Base-by-base conservation (phyloP, 53 echinoderm and acorn worm genomes). In the Paracentrotus lividus region DNA sequence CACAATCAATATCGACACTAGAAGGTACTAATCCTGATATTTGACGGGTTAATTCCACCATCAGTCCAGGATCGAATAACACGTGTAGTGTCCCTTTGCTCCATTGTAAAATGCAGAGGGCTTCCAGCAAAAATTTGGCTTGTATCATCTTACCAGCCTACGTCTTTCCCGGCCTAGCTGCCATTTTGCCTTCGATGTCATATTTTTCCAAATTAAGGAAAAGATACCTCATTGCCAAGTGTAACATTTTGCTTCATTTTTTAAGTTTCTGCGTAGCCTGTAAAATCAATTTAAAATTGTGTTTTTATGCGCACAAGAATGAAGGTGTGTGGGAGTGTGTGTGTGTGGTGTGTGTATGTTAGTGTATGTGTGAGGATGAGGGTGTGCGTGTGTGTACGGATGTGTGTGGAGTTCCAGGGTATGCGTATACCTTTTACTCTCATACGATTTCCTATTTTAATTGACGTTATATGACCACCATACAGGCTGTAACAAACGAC, bases 71-170 rank as follows among this genome's bases (percentile, higher is more conserved):
- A 36, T 72, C 72, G 72, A 18, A 72, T 72, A 38, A 5, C 72
- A 72, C 72, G 1, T 72, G 36, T 20, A 72, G 72, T 72, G 72
- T 72, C 69, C 40, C 69, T 36, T 6, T 69, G 38, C 36, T 36
- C 36, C 36, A 40, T 40, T 14, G 5, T 38, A 40, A 72, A 72
- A 72, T 36, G 72, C 40, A 72, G 21, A 40, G 72, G 36, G 72
- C 72, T 72, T 2, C 33, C 16, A 72, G 72, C 72, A 72, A 36
- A 72, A 40, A 72, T 72, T 72, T 72, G 36, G 72, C 72, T 5
- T 72, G 72, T 72, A 72, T 72, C 72, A 40, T 72, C 72, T 72
- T 72, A 38, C 72, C 72, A 38, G n/a, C 72, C 72, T 21, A 4
- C 64, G 12, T 64, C 64, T 64, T 13, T 7, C 64, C 31, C 64